Base-by-base conservation (phyloP, 2,113 vertebrate species). In the Oxygymnocypris stewartii region DNA sequence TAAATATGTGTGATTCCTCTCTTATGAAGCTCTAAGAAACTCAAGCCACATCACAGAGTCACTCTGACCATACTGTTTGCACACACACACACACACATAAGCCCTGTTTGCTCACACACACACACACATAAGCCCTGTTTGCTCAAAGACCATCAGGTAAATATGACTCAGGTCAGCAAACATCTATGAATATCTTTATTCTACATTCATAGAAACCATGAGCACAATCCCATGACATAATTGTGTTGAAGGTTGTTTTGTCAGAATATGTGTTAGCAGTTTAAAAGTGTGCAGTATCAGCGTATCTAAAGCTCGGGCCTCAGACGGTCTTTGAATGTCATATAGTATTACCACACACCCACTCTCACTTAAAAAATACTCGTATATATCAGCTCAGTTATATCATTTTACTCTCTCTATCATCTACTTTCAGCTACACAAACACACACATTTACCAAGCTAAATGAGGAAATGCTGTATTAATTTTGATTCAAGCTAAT, bases 61-160 rank as follows among this genome's bases (percentile, higher is more conserved):
- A 63, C 16, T 20, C 65, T 44, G 59, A 61, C 63, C 40, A 25
- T 79, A 79, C 25, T 80, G 54, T 79, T 84, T 80, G 25, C 65
- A 79, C 84, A 79, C 42, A 51, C 87, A 51, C 87, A 87, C 35
- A 65, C 12, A 28, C 63, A 37, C 67, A 71, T 31, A 77, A 59
- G 74, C 83, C 51, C 78, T 87, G 57, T 87, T 80, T 87, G 65
- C 86, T 75, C 51, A 79, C 87, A 51, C 87, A 87, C 35, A 23
- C 59, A 65, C 12, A 28, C 63, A 37, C 67, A 71, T 31, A 77
- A 59, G 74, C 83, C 51, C 78, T 87, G 57, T 87, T 80, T 87
- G 65, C 86, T 75, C 51, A 79, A 18, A 84, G 54, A 84, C 69
- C 82, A 23, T 84, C 44, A 81, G 61, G 61, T 80, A 86, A 86